Conservation (phyloP, 2,888 invertebrate species). For the Meteorus colon region DNA sequence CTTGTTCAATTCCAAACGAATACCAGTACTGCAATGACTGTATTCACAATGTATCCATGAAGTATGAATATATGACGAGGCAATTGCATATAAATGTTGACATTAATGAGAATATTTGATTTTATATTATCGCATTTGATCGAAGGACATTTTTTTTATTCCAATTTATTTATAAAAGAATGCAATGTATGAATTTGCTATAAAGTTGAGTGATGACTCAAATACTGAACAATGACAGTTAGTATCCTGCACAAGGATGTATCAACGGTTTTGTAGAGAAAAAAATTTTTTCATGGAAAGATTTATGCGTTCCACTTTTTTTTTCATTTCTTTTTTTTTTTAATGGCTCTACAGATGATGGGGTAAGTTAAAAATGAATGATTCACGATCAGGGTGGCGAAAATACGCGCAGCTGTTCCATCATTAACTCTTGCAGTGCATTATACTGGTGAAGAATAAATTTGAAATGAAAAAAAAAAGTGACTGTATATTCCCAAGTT, state of each 20-base stretch:
- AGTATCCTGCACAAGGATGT: background rate
- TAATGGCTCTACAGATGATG: constrained; percentile 44
- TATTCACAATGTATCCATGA: background rate
- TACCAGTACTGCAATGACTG: background rate
- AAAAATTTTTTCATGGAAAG: constrained; percentile 28
- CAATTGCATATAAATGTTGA: background rate
- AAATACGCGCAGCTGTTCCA: constrained; percentile 61
- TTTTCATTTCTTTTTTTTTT: constrained; percentile 44
- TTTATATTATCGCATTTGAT: background rate
- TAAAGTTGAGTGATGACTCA: constrained; percentile 22
- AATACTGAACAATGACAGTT: constrained; percentile 19
- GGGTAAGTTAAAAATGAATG: constrained; percentile 67
- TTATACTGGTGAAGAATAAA: background rate
- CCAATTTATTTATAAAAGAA: constrained; percentile 8
- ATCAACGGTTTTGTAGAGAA: constrained; percentile 23
- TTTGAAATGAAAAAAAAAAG: constrained; percentile 14
- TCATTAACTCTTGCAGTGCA: constrained; percentile 59
- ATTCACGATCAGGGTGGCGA: constrained; percentile 53
- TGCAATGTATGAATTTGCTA: constrained; percentile 17
- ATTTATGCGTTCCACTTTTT: constrained; percentile 19
- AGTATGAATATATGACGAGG: background rate
- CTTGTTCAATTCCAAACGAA: background rate
- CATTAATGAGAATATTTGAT: constrained; percentile 12
- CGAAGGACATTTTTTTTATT: constrained; percentile 25
- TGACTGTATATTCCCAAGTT: constrained; percentile 14